Evolutionary conservation across 2,113 vertebrate species (phyloP).

Genomic region (Elephantulus edwardii): DNA sequence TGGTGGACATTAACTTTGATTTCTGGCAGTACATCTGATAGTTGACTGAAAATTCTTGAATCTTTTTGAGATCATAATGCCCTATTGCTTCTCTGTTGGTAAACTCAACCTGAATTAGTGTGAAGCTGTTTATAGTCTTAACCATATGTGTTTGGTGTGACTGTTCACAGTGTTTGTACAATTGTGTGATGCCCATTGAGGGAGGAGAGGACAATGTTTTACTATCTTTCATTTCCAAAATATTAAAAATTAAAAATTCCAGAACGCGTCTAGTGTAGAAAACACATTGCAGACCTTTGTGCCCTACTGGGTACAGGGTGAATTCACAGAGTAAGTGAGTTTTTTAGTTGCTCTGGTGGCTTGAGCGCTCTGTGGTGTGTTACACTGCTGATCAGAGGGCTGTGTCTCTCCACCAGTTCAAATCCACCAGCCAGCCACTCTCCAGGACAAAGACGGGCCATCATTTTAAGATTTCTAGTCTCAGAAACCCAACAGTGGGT

Average conservation of each 20-base stretch:
- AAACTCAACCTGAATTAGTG: neutral
- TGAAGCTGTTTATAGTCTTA: constrained; percentile 8
- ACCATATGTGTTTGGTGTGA: neutral
- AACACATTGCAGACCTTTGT: neutral
- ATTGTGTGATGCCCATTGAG: neutral
- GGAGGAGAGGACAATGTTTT: neutral
- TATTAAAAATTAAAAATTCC: neutral
- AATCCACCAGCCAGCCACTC: no score
- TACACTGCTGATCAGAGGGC: no score
- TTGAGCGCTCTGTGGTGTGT: no score
- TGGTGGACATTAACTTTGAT: neutral
- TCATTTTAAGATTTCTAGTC: no score
- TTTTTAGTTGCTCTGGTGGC: no score
- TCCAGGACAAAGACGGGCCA: no score
- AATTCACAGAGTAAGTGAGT: neutral
- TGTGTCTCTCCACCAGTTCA: no score
- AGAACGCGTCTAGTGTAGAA: neutral
- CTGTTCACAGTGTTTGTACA: neutral
- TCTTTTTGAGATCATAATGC: neutral
- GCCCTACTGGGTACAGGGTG: neutral
- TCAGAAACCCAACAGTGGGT: no score
- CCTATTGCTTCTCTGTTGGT: neutral
- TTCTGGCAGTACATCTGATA: neutral
- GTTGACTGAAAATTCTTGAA: constrained; percentile 33
- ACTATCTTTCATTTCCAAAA: constrained; percentile 6